Evolutionary conservation across 2,888 invertebrate genomes (phyloP).

Genomic region (Torymus auratus): DNA sequence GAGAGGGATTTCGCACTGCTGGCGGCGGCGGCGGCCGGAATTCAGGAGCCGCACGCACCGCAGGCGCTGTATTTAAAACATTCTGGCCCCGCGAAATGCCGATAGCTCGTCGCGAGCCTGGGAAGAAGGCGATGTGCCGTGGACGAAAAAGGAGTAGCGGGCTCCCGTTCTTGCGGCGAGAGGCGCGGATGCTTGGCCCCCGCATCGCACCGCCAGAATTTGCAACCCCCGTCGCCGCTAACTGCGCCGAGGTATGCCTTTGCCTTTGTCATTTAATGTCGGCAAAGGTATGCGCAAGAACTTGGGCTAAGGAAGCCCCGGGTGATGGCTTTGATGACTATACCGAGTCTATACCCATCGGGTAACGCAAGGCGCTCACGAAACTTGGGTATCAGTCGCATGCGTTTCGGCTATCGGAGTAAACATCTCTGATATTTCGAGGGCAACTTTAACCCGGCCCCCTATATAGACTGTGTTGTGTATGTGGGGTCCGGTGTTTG

Average conservation of each 20-base stretch:
- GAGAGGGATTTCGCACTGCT: conserved; percentile 61
- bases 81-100: conserved; percentile 75
- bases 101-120: conserved; percentile 64
- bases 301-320: conserved; percentile 73
- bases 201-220: conserved; percentile 72
- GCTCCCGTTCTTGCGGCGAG: conserved; percentile 20
- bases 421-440: conserved; percentile 16
- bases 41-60: conserved; percentile 44
- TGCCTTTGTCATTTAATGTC: conserved; percentile 77
- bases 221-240: conserved; percentile 64
- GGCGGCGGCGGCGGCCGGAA: conserved; percentile 42
- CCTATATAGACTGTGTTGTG: no score
- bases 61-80: conserved; percentile 73
- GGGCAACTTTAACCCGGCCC: conserved; percentile 14
- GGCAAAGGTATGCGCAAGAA: conserved; percentile 73
- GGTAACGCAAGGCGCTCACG: no score
- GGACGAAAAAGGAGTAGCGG: conserved; percentile 15
- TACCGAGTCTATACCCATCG: conserved; percentile 44
- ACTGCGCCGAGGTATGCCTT: conserved; percentile 73
- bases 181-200: conserved; percentile 67
- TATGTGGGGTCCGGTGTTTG: background rate
- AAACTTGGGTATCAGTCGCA: no score
- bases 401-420: no score
- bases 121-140: background rate
- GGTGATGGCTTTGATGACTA: conserved; percentile 76